These are phyloP conservation scores for Resseliella maxima DNA, from an alignment of 2,888 invertebrate species.

Conservation along the genomic window DNA sequence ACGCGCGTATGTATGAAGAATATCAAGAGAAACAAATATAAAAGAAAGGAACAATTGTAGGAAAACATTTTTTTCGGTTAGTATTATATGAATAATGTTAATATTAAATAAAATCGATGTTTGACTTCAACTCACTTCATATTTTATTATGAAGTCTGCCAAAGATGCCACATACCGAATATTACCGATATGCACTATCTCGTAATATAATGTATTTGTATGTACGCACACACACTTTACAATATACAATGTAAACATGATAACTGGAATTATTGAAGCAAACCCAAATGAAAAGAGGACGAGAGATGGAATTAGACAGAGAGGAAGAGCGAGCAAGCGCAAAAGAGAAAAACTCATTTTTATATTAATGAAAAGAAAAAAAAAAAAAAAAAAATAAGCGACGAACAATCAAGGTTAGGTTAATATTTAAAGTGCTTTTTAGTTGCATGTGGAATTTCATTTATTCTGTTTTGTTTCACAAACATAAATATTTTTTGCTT, in stretches of 20 bases:
- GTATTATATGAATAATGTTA: background rate
- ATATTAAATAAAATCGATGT: background rate
- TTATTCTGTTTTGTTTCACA: background rate
- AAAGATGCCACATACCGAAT: background rate
- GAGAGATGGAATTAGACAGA: background rate
- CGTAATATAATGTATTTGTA: background rate
- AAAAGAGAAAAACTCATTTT: background rate
- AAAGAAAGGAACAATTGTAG: background rate
- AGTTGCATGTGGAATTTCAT: conserved; percentile 3
- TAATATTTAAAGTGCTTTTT: conserved; percentile 43
- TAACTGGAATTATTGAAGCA: background rate
- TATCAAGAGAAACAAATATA: background rate
- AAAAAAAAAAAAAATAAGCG: no score
- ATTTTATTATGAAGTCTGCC: background rate
- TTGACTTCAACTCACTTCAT: background rate
- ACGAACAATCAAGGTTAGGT: conserved; percentile 54
- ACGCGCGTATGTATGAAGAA: no score
- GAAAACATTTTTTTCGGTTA: background rate
- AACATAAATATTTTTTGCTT: background rate
- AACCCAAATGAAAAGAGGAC: no score
- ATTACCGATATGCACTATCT: background rate
- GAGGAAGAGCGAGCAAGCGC: background rate
- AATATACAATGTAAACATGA: background rate
- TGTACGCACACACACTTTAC: background rate
- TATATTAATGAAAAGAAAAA: background rate